Evolutionary conservation across 2,113 vertebrate genomes (phyloP).

Genomic region (Chauna torquata): DNA sequence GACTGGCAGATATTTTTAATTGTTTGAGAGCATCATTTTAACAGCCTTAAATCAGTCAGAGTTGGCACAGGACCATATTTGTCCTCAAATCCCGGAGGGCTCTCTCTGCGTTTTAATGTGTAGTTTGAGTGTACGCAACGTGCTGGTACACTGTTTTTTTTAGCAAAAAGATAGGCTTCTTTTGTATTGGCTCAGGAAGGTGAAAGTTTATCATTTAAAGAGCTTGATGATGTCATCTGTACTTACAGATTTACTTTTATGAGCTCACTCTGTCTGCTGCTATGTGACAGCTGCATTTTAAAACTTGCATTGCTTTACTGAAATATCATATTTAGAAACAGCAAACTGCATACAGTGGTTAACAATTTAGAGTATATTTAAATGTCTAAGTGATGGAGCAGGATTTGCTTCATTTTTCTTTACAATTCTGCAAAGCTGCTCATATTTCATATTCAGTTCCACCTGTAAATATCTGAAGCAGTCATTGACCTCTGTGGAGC

Average conservation of each 20-base stretch:
- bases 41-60: background rate
- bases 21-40: background rate
- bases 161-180: background rate
- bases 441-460: background rate
- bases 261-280: background rate
- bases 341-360: background rate
- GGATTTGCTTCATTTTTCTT: background rate
- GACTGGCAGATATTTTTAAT: background rate
- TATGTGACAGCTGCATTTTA: background rate
- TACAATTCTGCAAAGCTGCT: background rate
- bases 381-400: background rate
- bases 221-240: background rate
- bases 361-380: background rate
- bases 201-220: conserved; percentile 31
- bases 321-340: background rate
- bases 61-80: background rate
- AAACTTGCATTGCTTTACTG: background rate
- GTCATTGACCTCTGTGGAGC: background rate
- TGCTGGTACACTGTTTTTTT: background rate
- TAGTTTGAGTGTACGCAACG: background rate
- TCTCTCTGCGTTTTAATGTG: background rate
- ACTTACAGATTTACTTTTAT: background rate
- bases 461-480: background rate
- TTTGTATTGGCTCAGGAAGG: background rate
- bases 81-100: background rate